Evolutionary conservation across 2,888 invertebrate species (phyloP), one percentile per base, ranked within the genome.

Genomic region (Drepanosiphum platanoidis): DNA sequence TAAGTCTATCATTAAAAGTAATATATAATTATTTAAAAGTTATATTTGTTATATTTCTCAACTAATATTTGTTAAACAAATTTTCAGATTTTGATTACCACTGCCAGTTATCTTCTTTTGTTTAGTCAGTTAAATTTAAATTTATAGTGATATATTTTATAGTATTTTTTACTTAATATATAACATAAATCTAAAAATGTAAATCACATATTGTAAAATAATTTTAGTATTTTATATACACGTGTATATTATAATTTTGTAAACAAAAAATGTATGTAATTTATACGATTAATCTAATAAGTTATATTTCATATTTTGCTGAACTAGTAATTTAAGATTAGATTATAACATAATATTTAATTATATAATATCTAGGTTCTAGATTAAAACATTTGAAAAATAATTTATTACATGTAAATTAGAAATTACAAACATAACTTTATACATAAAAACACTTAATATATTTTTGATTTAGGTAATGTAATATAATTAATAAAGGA

Each of bases 31-130:
- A 32, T 32, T 32, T 68, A 32, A 32, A 32, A 39, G 32, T 70
- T 70, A 39, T 0, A 70, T 70, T 39, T 18, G 30, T 72, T 22
- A 22, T n/a, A n/a, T n/a, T n/a, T n/a, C n/a, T n/a, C n/a, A n/a
- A n/a, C n/a, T n/a, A n/a, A n/a, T 0, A 70, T 70, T 39, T 18
- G 30, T 72, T 22, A 22, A 22, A 22, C 58, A 18, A 52, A 32
- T 22, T 82, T 42, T 68, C 75, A 84, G 83, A 68, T 84, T 66
- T 32, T 84, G 30, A 68, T 84, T 52, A 75, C 83, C 30, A 84
- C 83, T 68, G 83, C 83, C 34, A 84, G 83, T 84, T 84, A 84
- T 22, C 74, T 84, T 46, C 75, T 84, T 52, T 75, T 84, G n/a
- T 84, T 84, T 34, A 84, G 68, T 27, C 83, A 84, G 36, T 75